Conservation (phyloP, 2,797 vertebrate genomes). For the Tenualosa thibaudeaui region DNA sequence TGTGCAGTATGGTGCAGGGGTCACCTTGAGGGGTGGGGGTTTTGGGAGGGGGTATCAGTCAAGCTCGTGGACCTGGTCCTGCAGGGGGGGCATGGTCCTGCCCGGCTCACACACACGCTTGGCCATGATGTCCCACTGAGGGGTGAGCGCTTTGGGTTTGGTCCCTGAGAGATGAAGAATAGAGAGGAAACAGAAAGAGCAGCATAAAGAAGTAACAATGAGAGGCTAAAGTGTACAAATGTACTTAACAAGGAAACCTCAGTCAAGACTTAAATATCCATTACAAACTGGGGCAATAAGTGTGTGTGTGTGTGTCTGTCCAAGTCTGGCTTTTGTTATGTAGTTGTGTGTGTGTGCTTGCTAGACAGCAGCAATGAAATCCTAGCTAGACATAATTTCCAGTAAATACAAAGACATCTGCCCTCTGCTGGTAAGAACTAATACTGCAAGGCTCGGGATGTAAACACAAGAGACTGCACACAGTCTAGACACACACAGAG, state of each 20-base stretch:
- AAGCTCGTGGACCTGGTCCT: conserved; percentile 91
- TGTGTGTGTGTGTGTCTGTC: not conserved
- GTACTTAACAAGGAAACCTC: not conserved
- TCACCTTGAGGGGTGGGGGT: conserved; percentile 51
- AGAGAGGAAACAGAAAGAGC: not conserved
- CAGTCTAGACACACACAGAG: not conserved
- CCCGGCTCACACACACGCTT: conserved; percentile 86
- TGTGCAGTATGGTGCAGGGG: conserved; percentile 77
- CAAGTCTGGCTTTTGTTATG: not conserved
- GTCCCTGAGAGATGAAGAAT: conserved; percentile 72
- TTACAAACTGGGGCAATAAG: not conserved
- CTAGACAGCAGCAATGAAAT: not conserved
- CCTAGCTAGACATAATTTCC: not conserved
- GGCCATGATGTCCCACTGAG: conserved; percentile 95
- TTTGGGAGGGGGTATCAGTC: conserved; percentile 78
- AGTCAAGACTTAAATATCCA: not conserved
- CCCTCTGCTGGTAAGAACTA: not conserved
- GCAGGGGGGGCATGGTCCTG: conserved; percentile 81
- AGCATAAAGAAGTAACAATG: not conserved
- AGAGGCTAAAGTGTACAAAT: conserved; percentile 6
- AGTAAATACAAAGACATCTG: not conserved
- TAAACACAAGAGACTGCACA: not conserved
- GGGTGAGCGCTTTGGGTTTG: conserved; percentile 87
- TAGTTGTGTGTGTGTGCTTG: not conserved
- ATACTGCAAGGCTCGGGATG: not conserved